These are phyloP conservation scores for Wasmannia auropunctata DNA, from an alignment of 1,140 invertebrate species.

Conservation along the genomic window DNA sequence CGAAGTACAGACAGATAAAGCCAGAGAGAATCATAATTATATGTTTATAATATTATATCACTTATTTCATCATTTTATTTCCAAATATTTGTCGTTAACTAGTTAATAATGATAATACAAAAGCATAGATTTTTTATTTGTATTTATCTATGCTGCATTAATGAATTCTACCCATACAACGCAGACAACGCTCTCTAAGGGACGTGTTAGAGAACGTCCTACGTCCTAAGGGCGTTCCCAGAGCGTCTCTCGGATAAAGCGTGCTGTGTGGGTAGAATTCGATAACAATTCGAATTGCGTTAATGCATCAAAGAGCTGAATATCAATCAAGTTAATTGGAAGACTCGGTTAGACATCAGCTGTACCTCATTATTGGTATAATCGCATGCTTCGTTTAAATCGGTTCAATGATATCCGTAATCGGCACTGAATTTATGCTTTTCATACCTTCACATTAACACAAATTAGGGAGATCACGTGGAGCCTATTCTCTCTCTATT, in stretches of 20 bases:
- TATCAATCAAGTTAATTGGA: background rate
- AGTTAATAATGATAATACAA: background rate
- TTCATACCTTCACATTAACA: background rate
- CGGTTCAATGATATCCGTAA: background rate
- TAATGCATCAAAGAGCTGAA: background rate
- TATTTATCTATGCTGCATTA: background rate
- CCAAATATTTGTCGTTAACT: background rate
- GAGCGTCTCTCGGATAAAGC: too few relatives aligned
- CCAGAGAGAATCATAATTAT: background rate
- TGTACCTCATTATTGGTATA: background rate
- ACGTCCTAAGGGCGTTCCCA: too few relatives aligned
- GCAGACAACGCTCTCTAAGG: too few relatives aligned
- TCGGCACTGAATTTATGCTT: background rate
- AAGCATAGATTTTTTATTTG: background rate
- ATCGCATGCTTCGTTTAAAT: background rate
- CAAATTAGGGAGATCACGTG: conserved; percentile 20
- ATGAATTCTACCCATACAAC: too few relatives aligned
- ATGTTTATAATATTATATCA: background rate
- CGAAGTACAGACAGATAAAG: background rate
- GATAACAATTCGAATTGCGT: background rate
- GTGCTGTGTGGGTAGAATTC: too few relatives aligned
- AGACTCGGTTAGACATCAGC: background rate
- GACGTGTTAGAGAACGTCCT: too few relatives aligned
- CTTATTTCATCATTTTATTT: background rate
- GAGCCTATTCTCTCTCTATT: conserved; percentile 5